phyloP scores from a whole-genome alignment of 2,113 vertebrate genomes.

The Helogale parvula region DNA sequence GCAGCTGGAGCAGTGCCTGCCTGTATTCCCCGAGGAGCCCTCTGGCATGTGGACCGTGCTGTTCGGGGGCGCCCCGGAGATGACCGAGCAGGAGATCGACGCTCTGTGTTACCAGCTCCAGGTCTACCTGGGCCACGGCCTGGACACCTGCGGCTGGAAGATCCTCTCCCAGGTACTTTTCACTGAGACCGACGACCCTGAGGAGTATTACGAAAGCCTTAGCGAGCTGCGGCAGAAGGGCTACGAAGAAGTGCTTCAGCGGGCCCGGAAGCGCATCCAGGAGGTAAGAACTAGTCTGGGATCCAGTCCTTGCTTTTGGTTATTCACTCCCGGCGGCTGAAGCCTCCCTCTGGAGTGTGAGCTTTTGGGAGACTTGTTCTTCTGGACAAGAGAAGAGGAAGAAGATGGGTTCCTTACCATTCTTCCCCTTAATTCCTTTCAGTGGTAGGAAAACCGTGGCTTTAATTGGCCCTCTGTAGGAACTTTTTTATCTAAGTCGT shows the following conservation, averaged over 20 bases:
- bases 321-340: neutral
- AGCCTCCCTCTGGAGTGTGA: neutral
- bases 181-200: slow-evolving; percentile 93
- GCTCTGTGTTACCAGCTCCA: slow-evolving; percentile 93
- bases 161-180: slow-evolving; percentile 97
- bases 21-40: slow-evolving; percentile 94
- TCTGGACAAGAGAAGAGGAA: neutral
- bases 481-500: neutral
- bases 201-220: slow-evolving; percentile 98
- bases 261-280: slow-evolving; percentile 91
- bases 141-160: slow-evolving; percentile 99
- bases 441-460: neutral
- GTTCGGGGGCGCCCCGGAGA: slow-evolving; percentile 88
- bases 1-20: slow-evolving; percentile 94
- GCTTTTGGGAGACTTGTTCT: neutral
- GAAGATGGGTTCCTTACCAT: neutral
- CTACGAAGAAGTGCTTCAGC: slow-evolving; percentile 95
- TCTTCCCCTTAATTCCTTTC: neutral
- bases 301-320: neutral
- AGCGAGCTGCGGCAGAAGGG: slow-evolving; percentile 96
- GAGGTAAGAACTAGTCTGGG: slow-evolving; percentile 87
- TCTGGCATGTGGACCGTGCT: slow-evolving; percentile 95
- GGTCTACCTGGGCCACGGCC: slow-evolving; percentile 94
- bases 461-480: neutral
- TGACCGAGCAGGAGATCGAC: slow-evolving; percentile 89